phyloP scores from a whole-genome alignment of 2,888 invertebrate genomes.

The Flexamia atlantica region DNA sequence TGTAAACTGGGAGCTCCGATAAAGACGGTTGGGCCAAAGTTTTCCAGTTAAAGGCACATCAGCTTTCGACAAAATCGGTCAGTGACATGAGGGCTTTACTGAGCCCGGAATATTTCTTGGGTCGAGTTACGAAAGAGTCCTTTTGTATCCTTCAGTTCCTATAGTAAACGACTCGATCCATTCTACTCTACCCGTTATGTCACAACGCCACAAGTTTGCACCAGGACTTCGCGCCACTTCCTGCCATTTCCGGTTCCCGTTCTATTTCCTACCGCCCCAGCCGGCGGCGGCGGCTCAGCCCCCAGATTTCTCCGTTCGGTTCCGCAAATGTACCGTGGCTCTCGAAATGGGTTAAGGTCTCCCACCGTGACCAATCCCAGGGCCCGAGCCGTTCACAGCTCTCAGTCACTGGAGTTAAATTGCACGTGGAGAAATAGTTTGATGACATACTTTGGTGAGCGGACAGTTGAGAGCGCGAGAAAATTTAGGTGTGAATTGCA shows the following conservation, averaged over 20 bases:
- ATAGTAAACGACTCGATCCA: too few relatives aligned
- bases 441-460: not conserved
- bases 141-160: too few relatives aligned
- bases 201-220: too few relatives aligned
- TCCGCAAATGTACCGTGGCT: constrained; percentile 32
- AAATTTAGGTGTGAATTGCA: not conserved
- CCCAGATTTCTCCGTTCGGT: constrained; percentile 1
- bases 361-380: not conserved
- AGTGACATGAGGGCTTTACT: too few relatives aligned
- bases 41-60: too few relatives aligned
- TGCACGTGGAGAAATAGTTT: not conserved
- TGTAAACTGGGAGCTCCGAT: too few relatives aligned
- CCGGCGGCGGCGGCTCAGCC: not conserved
- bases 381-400: not conserved
- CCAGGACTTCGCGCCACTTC: not conserved
- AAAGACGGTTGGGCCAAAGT: too few relatives aligned
- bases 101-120: too few relatives aligned
- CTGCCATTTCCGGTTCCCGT: not conserved
- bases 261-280: not conserved
- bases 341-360: constrained; percentile 38
- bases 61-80: too few relatives aligned
- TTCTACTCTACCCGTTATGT: too few relatives aligned
- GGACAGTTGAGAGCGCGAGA: not conserved
- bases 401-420: not conserved
- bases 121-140: too few relatives aligned